Base-by-base conservation (phyloP, 2,113 vertebrate species). In the Galbula dea region DNA sequence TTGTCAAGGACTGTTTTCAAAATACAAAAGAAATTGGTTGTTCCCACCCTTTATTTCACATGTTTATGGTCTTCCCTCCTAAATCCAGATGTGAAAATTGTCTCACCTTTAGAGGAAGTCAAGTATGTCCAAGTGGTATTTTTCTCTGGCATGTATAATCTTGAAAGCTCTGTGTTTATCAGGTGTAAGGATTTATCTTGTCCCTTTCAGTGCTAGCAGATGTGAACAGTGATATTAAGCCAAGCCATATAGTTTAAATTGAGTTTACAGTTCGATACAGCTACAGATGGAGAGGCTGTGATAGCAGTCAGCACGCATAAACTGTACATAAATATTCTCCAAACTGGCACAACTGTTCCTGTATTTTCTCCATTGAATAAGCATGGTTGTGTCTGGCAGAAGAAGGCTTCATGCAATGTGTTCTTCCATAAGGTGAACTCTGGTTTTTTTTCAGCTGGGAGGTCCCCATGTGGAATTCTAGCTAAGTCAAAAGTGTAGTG, bases 401-500 rank as follows among this genome's bases (percentile, higher is more conserved):
- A 69, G 52, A 10, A 89, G 39, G 66, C 23, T 66, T 68, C 59
- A 77, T 88, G 37, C 48, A 63, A 12, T 90, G 49, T 78, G 84
- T 86, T 96, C 76, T 82, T 95, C 52, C 59, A 81, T 41, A 63
- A 61, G 45, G 29, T 82, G 82, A 61, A 78, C 32, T 67, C 8
- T 63, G 7, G 1, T 30, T 88, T 37, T 91, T 83, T 81, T 68
- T 61, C 13, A 90, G 6, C 55, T 84, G 46, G 15, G 67, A 71
- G 63, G 26, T 82, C 66, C 66, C 66, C 8, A 0, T 61, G 72
- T 78, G 88, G 86, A 82, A 93, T 94, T 95, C 62, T 72, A 67
- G 51, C 77, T 76, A 88, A 95, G 89, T 81, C 59, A 91, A 95
- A 95, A 94, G 63, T 66, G 73, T 79, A 59, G 55, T 90, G 80